phyloP scores from a whole-genome alignment of 2,113 vertebrate genomes.

The Manacus vitellinus region DNA sequence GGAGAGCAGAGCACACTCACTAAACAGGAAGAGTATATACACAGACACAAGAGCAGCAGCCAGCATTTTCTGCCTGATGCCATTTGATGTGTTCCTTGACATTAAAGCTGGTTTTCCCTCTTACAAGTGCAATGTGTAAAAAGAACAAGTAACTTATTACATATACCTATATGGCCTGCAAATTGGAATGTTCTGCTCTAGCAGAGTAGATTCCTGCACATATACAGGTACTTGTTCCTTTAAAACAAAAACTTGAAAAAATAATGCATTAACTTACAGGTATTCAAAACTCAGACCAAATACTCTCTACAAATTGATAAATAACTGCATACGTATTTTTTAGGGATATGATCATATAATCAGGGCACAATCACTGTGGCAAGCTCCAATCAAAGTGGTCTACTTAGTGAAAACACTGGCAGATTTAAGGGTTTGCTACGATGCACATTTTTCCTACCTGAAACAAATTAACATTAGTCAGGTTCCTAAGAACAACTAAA shows the following conservation, averaged over 20 bases:
- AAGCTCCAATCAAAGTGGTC: neutral
- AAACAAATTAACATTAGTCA: neutral
- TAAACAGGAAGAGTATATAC: neutral
- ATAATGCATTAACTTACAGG: neutral
- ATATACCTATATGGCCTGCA: accelerated
- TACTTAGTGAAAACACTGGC: neutral
- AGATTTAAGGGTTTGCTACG: neutral
- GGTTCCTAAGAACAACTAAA: neutral
- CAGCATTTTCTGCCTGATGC: neutral
- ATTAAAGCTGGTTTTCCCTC: neutral
- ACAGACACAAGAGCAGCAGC: neutral
- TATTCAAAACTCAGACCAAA: neutral
- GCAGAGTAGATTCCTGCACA: neutral
- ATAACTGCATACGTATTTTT: neutral
- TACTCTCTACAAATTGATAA: neutral
- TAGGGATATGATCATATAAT: neutral
- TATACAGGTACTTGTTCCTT: neutral
- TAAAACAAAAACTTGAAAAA: neutral
- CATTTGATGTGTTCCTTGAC: neutral
- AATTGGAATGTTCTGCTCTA: neutral
- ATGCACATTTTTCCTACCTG: neutral
- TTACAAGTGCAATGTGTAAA: neutral
- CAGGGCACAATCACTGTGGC: neutral
- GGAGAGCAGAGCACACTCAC: neutral
- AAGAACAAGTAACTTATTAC: neutral